phyloP scores from a whole-genome alignment of 2,888 invertebrate genomes.

The Scaptodrosophila latifasciaeformis region DNA sequence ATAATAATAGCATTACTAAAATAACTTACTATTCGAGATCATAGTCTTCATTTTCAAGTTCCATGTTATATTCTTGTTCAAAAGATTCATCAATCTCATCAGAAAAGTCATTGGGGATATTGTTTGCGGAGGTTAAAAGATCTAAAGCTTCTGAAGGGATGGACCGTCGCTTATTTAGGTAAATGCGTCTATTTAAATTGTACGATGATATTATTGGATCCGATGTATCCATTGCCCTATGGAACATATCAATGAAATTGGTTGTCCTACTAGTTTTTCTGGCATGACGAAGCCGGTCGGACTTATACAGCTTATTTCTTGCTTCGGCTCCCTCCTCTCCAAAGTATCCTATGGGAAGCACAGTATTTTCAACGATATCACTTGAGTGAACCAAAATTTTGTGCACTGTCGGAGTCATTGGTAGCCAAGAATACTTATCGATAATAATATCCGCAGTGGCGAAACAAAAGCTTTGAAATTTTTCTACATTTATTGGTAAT shows the following conservation, averaged over 20 bases:
- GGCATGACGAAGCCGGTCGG: conserved; percentile 7
- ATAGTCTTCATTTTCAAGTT: not conserved
- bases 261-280: not conserved
- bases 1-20: not conserved
- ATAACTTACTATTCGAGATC: not conserved
- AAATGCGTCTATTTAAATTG: conserved; percentile 2
- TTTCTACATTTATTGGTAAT: conserved; percentile 10
- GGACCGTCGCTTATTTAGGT: not conserved
- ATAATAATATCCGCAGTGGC: conserved; percentile 7
- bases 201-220: conserved; percentile 9
- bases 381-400: conserved; percentile 19
- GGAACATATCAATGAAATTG: not conserved
- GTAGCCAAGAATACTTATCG: conserved; percentile 18
- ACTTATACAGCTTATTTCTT: conserved; percentile 17
- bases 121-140: not conserved
- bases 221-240: conserved; percentile 15
- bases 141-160: not conserved
- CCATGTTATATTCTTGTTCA: not conserved
- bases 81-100: not conserved
- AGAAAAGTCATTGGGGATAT: conserved; percentile 13
- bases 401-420: conserved; percentile 19
- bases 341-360: conserved; percentile 17
- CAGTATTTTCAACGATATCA: conserved; percentile 8
- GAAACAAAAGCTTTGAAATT: conserved; percentile 9
- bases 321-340: conserved; percentile 19